Evolutionary conservation across 2,888 invertebrate species (phyloP), one percentile per base, ranked within the genome.

Genomic region (Galerucella nymphaeae): DNA sequence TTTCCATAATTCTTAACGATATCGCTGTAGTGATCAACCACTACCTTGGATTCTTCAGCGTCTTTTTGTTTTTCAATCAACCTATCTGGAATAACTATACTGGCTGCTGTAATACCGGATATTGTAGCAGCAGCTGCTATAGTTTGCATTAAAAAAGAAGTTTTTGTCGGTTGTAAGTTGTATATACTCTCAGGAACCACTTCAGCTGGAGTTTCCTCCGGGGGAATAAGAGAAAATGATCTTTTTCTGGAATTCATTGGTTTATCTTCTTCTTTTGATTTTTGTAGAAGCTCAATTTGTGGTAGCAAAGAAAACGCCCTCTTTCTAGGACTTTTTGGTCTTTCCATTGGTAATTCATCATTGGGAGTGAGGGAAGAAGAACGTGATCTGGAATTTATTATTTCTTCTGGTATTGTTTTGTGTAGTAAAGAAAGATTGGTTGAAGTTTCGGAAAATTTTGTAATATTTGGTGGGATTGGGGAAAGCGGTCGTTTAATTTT

Each of bases 21-120:
- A 83, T 92, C 94, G 18, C 93, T 93, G 80, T 95, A 95, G 83
- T 94, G 93, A 86, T 94, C 93, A 16, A 93, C 92, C 0, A 93
- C 91, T 0, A 92, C 92, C 83, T 89, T 90, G 0, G 91, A 89
- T 84, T 92, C 93, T 77, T 93, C 93, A 64, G 88, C 88, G 41
- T 89, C 84, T 83, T 87, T 87, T 66, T 79, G 88, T 85, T 82
- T 82, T 48, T 83, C 80, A 2, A 83, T 58, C 9, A 85, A 77
- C 45, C 79, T 79, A 65, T 82, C 80, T n/a, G 85, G 83, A 63
- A 85, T 83, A 10, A 84, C 81, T 59, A 85, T 80, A 65, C 85
- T 83, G 16, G 85, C 85, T 30, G 85, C 85, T 41, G 85, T 82
- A 41, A 85, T 81, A 18, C 84, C 84, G 48, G 84, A 80, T 30